Base-by-base conservation (phyloP, 2,888 invertebrate species). In the Erebia ligea region DNA sequence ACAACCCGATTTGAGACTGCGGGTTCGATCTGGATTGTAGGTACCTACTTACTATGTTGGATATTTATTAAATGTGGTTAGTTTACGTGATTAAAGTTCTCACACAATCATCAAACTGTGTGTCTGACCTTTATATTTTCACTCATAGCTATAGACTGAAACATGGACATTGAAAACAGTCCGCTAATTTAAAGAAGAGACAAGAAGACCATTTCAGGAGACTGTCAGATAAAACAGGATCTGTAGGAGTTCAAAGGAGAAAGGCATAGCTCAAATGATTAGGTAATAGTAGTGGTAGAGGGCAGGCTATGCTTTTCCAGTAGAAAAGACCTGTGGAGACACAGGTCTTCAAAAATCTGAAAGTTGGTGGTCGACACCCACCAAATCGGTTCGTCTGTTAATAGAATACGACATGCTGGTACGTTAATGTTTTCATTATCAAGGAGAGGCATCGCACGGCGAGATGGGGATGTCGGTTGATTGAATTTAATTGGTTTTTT, bases 401-500 rank as follows among this genome's bases (percentile, higher is more conserved):
- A 59, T 17, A 59, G 42, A 59, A 59, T 42, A 63, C 8, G 45
- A 19, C 45, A 45, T 48, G 21, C 45, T 21, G 52, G 70, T 77
- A 76, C 75, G 71, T 78, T 79, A 81, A 84, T 84, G 81, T 84
- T 84, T 85, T 82, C 80, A 85, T 85, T 82, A 84, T 80, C 78
- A 25, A 63, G 50, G 64, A 64, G 19, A 77, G 79, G 67, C 77
- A 77, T 66, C 62, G 59, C 62, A 61, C 45, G 59, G 66, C 61
- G 70, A 34, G 34, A 68, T 76, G 58, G 73, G 79, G 77, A 71
- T 70, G 75, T 66, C 75, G 80, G 82, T 77, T 83, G 82, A 87
- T 87, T 86, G 85, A 82, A 84, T 86, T 85, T 86, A 87, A 89
- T 88, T 86, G 85, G 81, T 81, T 85, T 82, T 85, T 82, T 83